phyloP scores from a whole-genome alignment of 2,797 vertebrate genomes.

The Gymnothorax reevesii region DNA sequence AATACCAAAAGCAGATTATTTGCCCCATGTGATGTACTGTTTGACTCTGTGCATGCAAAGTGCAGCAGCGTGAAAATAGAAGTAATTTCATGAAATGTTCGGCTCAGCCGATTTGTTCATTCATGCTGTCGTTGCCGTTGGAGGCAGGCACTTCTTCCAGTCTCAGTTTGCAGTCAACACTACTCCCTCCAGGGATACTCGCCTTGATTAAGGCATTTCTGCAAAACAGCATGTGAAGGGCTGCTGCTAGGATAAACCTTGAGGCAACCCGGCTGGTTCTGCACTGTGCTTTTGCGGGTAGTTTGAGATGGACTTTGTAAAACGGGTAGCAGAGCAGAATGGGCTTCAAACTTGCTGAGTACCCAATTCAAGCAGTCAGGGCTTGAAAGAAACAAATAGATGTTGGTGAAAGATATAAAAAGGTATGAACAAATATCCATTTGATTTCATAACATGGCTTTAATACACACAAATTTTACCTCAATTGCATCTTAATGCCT shows the following conservation, averaged over 20 bases:
- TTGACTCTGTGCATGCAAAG: background rate
- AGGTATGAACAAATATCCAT: too few species aligned
- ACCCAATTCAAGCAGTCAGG: background rate
- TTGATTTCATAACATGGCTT: too few species aligned
- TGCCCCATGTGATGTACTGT: background rate
- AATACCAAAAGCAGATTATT: background rate
- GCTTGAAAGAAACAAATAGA: background rate
- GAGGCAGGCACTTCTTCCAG: background rate
- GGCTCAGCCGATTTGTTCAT: background rate
- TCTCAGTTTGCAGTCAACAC: slow-evolving; percentile 1
- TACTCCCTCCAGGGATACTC: background rate
- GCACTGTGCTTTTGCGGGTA: background rate
- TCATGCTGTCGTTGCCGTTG: background rate
- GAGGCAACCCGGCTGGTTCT: background rate
- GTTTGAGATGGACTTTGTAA: background rate
- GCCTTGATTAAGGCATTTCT: background rate
- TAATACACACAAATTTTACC: too few species aligned
- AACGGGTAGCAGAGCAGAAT: background rate
- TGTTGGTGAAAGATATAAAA: too few species aligned
- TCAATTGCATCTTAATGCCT: too few species aligned
- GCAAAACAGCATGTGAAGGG: background rate
- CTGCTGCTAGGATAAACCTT: background rate
- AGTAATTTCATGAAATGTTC: background rate
- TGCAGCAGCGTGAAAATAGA: background rate
- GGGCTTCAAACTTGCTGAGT: background rate